Evolutionary conservation across 2,888 invertebrate species (phyloP), one percentile per base, ranked within the genome.

Genomic region (Megamerina dolium): DNA sequence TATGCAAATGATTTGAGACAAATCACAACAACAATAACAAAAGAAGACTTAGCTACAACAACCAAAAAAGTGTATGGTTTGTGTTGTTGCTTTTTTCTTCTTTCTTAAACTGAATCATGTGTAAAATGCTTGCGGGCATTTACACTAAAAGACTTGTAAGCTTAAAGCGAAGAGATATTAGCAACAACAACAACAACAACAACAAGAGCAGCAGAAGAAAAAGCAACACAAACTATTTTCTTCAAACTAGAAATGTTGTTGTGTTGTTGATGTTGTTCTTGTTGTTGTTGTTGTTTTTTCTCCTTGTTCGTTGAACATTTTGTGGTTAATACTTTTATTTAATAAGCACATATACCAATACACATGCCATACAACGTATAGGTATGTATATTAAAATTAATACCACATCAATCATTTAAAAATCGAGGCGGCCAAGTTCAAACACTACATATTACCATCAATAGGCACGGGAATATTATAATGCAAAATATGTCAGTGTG

Each of bases 331-430:
- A n/a, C n/a, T n/a, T n/a, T n/a, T n/a, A n/a, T n/a, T n/a, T n/a
- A n/a, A n/a, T n/a, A n/a, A n/a, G n/a, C n/a, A n/a, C n/a, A n/a
- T n/a, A n/a, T n/a, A n/a, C n/a, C n/a, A n/a, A n/a, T n/a, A n/a
- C n/a, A n/a, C n/a, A n/a, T n/a, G n/a, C n/a, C n/a, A n/a, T n/a
- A n/a, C 27, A 3, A 20, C 19, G 20, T 35, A 20, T 18, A 18
- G 18, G 13, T 20, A 35, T 35, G 14, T 37, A 37, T 37, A 33
- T 43, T 43, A 64, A 65, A 65, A 64, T 64, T 63, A 63, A 66
- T 66, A 65, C 63, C 58, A 65, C 64, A 66, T 66, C 64, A 65
- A 66, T 65, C 64, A 66, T 64, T 58, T 60, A 58, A 52, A 59
- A 64, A 66, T 60, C 57, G 59, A 57, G 58, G 61, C 64, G 64